A percentile compares a stretch with the other conserved stretches of the same genome.
phyloP scores from a whole-genome alignment of 1,140 invertebrate genomes.

The Leptonema lineaticorne region DNA sequence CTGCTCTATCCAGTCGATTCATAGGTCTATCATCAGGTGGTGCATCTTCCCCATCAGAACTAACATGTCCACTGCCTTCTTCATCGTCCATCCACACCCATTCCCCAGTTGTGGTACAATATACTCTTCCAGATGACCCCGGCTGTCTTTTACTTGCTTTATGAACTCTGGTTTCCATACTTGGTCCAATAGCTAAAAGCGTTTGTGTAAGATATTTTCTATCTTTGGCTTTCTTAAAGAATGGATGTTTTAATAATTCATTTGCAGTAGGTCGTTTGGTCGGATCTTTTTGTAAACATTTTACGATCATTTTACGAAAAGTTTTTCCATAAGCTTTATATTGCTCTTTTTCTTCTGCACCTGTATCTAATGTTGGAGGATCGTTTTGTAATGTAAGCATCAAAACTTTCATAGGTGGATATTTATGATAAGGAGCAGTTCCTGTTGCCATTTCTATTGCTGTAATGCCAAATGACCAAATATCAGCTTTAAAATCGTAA shows the following conservation, averaged over 20 bases:
- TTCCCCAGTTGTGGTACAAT: constrained; percentile 86
- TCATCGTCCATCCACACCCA: constrained; percentile 90
- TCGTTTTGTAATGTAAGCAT: constrained; percentile 99
- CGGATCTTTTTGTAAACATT: constrained; percentile 96
- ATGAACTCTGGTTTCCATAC: constrained; percentile 73
- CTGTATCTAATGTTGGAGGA: constrained; percentile 91
- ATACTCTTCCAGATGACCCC: constrained; percentile 83
- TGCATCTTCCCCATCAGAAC: constrained; percentile 42
- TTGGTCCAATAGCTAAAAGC: constrained; percentile 77
- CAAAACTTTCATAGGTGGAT: constrained; percentile 99
- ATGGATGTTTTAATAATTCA: constrained; percentile 97
- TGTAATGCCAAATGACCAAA: constrained; percentile 99
- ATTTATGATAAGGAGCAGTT: constrained; percentile 99
- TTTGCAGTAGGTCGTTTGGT: constrained; percentile 93
- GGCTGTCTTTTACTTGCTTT: constrained; percentile 76
- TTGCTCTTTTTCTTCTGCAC: constrained; percentile 95
- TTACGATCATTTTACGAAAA: constrained; percentile 94
- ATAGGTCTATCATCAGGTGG: constrained; percentile 53
- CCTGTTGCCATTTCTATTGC: constrained; percentile 99
- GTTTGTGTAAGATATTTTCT: constrained; percentile 92
- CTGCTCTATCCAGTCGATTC: constrained; percentile 57
- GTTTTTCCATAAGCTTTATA: constrained; percentile 98
- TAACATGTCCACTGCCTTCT: constrained; percentile 45
- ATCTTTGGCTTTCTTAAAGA: constrained; percentile 99
- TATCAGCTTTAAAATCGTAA: constrained; percentile 99